Percentiles rank a stretch among this genome's conserved stretches.
phyloP scores from a whole-genome alignment of 2,113 vertebrate genomes.

The Melanerpes formicivorus region DNA sequence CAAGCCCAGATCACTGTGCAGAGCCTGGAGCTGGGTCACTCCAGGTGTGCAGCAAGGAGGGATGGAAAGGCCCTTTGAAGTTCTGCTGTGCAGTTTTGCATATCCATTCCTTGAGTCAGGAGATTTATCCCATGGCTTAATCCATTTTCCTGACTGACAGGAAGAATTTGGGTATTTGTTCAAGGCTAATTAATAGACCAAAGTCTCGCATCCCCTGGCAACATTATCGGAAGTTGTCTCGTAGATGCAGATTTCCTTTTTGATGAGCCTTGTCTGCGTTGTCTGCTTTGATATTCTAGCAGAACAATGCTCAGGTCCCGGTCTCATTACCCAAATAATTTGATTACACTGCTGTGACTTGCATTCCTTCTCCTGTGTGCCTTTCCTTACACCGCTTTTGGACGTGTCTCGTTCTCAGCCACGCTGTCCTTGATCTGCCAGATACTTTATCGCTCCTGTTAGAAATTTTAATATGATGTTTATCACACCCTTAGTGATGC shows the following conservation, averaged over 20 bases:
- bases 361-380: background rate
- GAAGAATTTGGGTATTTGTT: background rate
- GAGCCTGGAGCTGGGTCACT: background rate
- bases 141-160: background rate
- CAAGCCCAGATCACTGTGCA: background rate
- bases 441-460: background rate
- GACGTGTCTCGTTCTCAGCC: background rate
- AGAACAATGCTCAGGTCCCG: background rate
- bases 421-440: background rate
- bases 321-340: slow-evolving; percentile 1
- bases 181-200: background rate
- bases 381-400: background rate
- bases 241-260: slow-evolving; percentile 8
- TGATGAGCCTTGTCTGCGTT: background rate
- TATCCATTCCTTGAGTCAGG: background rate
- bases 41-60: background rate
- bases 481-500: background rate
- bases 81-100: background rate
- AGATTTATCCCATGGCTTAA: background rate
- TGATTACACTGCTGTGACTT: background rate
- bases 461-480: background rate
- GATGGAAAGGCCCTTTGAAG: background rate
- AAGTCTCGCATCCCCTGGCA: background rate
- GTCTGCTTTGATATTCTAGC: slow-evolving; percentile 19
- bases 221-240: background rate